Evolutionary conservation across 92 coral and sea anemone genomes (phyloP).

Genomic region (Muricea muricata): DNA sequence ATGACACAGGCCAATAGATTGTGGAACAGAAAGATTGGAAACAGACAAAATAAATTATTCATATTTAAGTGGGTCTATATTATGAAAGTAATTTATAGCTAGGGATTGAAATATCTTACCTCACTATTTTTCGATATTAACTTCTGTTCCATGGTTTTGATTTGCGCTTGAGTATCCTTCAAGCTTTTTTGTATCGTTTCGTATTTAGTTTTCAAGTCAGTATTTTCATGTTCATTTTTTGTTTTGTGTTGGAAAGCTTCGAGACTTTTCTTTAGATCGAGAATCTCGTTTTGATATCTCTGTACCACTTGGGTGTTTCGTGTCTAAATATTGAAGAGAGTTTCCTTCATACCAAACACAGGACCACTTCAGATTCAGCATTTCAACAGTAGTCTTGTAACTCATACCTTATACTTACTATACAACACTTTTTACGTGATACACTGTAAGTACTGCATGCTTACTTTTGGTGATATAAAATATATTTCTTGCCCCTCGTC

Average conservation of each 20-base stretch:
- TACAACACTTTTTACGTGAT: too few species aligned
- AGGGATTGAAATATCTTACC: slow-evolving; percentile 41
- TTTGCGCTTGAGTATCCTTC: slow-evolving; percentile 62
- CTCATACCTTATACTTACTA: too few species aligned
- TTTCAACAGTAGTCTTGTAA: neutral
- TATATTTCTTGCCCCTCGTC: too few species aligned
- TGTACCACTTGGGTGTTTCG: slow-evolving; percentile 27
- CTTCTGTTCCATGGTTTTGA: slow-evolving; percentile 71
- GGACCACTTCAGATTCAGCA: too few species aligned
- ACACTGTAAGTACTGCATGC: too few species aligned
- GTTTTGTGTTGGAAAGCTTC: slow-evolving; percentile 62
- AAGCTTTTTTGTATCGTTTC: slow-evolving; percentile 34
- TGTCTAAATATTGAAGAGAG: neutral
- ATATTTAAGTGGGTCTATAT: too few species aligned
- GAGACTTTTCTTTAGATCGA: slow-evolving; percentile 74
- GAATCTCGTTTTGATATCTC: slow-evolving; percentile 49
- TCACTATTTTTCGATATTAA: slow-evolving; percentile 70
- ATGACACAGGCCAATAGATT: too few species aligned
- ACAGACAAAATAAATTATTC: too few species aligned
- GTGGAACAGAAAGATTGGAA: too few species aligned
- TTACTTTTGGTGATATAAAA: too few species aligned
- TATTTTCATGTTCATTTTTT: neutral
- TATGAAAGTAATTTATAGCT: neutral
- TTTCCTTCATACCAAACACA: too few species aligned
- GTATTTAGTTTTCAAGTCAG: neutral